Base-by-base conservation (phyloP, 2,797 vertebrate genomes). In the Nothura maculosa region DNA sequence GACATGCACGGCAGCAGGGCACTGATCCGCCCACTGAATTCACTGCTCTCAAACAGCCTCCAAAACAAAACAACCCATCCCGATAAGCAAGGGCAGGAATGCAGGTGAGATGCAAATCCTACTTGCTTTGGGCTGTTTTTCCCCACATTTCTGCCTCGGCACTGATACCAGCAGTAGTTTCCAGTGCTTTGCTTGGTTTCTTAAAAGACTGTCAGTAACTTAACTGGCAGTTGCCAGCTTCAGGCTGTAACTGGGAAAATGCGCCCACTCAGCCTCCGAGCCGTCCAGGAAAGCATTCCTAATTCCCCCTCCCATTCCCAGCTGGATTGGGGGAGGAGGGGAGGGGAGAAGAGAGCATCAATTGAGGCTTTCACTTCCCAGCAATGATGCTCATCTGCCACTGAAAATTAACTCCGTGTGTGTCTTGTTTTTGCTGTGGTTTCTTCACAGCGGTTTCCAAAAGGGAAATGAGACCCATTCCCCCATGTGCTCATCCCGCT, bases 311-410 rank as follows among this genome's bases (percentile, higher is more conserved):
- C 93, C 95, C 95, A 92, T 96, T 94, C 95, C 93, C 96, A 95
- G 94, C 92, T 94, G 95, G 89, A 94, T 24, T 90, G 92, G 87
- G 90, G 93, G 81, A 93, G 79, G 90, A 25, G 1, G 84, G 87
- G 92, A 87, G 76, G 81, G 70, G 87, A 93, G 93, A 78, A 87
- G 88, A 93, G 91, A 95, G 90, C 90, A 93, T 96, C 96, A 96
- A 92, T 94, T 87, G 96, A 95, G 93, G 96, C 95, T 96, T 94
- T 94, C 79, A 89, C 91, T 96, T 94, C 95, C 92, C 87, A 83
- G 92, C 91, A 95, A 54, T 87, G 93, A 94, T 95, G 91, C 91
- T 93, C 90, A 84, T 92, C 89, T 92, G 92, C 93, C 90, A 87
- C 79, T 1, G 80, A 94, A 96, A 95, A 96, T 91, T 92, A 92